Evolutionary conservation across 2,797 vertebrate genomes (phyloP), one percentile per base, ranked within the genome.

Genomic region (Champsocephalus esox): DNA sequence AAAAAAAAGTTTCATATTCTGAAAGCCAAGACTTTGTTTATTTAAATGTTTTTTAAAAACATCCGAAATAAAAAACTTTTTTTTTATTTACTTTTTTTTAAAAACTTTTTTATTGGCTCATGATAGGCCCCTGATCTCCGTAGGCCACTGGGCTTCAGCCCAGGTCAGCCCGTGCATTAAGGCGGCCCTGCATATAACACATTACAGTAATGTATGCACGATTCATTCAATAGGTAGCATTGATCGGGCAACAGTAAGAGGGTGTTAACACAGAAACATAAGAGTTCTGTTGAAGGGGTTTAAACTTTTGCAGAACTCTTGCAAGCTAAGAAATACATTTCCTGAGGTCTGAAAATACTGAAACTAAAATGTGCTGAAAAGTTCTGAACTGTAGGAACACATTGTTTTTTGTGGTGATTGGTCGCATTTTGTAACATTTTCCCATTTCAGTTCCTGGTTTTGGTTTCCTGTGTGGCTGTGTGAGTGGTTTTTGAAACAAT

Each of bases 401-500:
- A 9, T 57, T 52, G 4, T 24, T 16, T 63, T 46, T 19, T 73
- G 68, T 50, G 52, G 43, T 44, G 48, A 19, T 56, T 66, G 28
- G 58, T 71, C 38, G 76, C 13, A 73, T 50, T 60, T 14, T 71
- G 19, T 41, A 54, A 3, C 11, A 10, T 62, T 82, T 84, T 76
- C 46, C 66, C 44, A 45, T 51, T 75, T 72, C 64, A 41, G 28
- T 60, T 67, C 34, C 34, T 38, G 34, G 24, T 75, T 67, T 50
- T 64, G 66, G 43, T 16, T 62, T 87, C 45, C 57, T 65, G 24
- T 73, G 70, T 66, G 66, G 46, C 13, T 72, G 74, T 70, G 0
- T 52, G 54, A 71, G 51, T 4, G 16, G 61, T 55, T 70, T 72
- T 58, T 17, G 17, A 78, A 52, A 17, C 0, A 63, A 58, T 43